phyloP scores from a whole-genome alignment of 2,888 invertebrate genomes.

The Cynaeus angustus region DNA sequence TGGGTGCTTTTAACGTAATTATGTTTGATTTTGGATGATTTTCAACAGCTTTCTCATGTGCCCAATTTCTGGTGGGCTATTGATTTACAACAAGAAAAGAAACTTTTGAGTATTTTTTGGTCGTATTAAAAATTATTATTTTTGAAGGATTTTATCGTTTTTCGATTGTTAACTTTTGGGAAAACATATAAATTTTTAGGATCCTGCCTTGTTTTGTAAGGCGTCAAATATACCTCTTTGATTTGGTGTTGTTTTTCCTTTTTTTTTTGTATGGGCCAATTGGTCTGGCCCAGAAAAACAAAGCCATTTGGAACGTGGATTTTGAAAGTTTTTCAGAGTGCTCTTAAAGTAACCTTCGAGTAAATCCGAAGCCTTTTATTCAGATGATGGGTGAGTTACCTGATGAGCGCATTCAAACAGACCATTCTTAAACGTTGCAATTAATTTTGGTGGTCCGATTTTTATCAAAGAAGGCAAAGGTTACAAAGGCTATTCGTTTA shows the following conservation, averaged over 20 bases:
- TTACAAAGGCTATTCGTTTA: no score
- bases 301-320: slow-evolving; percentile 18
- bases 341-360: no score
- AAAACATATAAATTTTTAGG: slow-evolving; percentile 7
- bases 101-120: slow-evolving; percentile 12
- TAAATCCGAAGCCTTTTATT: no score
- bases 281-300: slow-evolving; percentile 27
- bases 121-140: slow-evolving; percentile 8
- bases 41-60: slow-evolving; percentile 5
- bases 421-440: no score
- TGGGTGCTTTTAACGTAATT: slow-evolving; percentile 18
- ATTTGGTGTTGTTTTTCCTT: slow-evolving; percentile 33
- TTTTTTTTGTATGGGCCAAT: slow-evolving; percentile 32
- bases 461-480: no score
- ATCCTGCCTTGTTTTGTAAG: slow-evolving; percentile 23
- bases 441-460: no score
- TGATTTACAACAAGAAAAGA: slow-evolving; percentile 17
- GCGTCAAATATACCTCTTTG: slow-evolving; percentile 32
- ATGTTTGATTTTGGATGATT: slow-evolving; percentile 17
- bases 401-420: no score
- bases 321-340: no score
- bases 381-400: no score
- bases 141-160: slow-evolving; percentile 2
- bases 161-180: slow-evolving; percentile 6
- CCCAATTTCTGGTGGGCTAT: slow-evolving; percentile 20